These are phyloP conservation scores for Rhabditophanes sp. DNA, from an alignment of 2,888 invertebrate genomes.

Conservation along the genomic window DNA sequence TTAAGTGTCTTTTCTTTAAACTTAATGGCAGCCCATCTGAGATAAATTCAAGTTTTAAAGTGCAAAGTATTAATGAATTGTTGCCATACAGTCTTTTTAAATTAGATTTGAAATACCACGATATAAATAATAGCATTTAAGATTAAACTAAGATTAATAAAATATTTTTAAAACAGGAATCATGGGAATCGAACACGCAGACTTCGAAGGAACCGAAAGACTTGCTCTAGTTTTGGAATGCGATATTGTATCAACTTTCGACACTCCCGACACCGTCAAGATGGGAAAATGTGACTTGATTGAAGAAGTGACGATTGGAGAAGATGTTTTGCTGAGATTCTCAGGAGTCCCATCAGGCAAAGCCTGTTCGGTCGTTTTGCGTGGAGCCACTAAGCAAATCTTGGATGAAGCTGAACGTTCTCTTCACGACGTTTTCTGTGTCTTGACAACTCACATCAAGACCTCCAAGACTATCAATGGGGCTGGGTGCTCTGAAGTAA, in stretches of 20 bases:
- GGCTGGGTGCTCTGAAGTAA: slow-evolving; percentile 71
- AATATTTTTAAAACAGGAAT: no score
- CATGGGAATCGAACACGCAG: slow-evolving; percentile 99
- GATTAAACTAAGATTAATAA: no score
- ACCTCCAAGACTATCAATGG: slow-evolving; percentile 65
- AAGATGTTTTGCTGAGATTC: slow-evolving; percentile 81
- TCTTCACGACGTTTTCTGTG: slow-evolving; percentile 91
- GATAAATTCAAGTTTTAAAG: no score
- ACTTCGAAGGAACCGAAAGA: slow-evolving; percentile 95
- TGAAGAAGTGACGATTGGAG: slow-evolving; percentile 95
- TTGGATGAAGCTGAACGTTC: slow-evolving; percentile 96
- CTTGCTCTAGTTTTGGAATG: slow-evolving; percentile 86
- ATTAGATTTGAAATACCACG: no score
- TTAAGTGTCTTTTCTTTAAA: no score
- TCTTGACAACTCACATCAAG: slow-evolving; percentile 72
- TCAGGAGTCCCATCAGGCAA: slow-evolving; percentile 56
- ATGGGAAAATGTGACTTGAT: slow-evolving; percentile 83
- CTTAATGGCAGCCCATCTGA: no score
- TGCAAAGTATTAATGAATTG: no score
- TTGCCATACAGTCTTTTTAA: no score
- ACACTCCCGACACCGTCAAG: slow-evolving; percentile 73
- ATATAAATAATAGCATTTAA: no score
- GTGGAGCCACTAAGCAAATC: slow-evolving; percentile 93
- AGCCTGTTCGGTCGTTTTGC: slow-evolving; percentile 86
- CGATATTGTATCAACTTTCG: slow-evolving; percentile 95